Evolutionary conservation across 2,888 invertebrate species (phyloP).

Genomic region (Cataglyphis albicans): DNA sequence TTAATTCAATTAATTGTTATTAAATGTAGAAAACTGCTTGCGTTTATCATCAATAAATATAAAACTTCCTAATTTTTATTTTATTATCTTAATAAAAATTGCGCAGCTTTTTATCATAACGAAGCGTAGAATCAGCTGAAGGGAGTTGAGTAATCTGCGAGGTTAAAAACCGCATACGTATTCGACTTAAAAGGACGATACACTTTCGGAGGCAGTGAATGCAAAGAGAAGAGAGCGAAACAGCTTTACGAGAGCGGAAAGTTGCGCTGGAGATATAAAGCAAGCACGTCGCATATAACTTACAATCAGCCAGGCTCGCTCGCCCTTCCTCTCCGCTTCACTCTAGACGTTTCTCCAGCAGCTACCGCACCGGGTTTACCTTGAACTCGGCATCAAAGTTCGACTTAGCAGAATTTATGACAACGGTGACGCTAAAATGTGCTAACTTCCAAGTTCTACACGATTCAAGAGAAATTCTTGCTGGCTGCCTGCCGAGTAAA

Average conservation of each 20-base stretch:
- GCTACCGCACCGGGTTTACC: constrained; percentile 77
- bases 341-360: constrained; percentile 66
- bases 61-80: background rate
- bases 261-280: constrained; percentile 85
- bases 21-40: background rate
- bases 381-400: constrained; percentile 72
- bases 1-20: background rate
- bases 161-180: constrained; percentile 71
- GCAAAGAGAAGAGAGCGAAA: constrained; percentile 72
- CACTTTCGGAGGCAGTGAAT: constrained; percentile 73
- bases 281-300: constrained; percentile 85
- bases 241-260: constrained; percentile 85
- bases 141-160: constrained; percentile 59
- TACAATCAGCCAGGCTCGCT: constrained; percentile 84
- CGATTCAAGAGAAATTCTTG: constrained; percentile 56
- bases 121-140: background rate
- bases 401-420: constrained; percentile 74
- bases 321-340: constrained; percentile 76
- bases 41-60: background rate
- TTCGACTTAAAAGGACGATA: constrained; percentile 76
- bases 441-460: constrained; percentile 55
- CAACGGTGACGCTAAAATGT: constrained; percentile 58
- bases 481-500: constrained; percentile 51
- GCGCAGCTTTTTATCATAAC: background rate
- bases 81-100: background rate